Percentiles rank a stretch among this genome's conserved stretches.
Evolutionary conservation across 2,888 invertebrate species (phyloP).

Genomic region (Anorthoa munda): DNA sequence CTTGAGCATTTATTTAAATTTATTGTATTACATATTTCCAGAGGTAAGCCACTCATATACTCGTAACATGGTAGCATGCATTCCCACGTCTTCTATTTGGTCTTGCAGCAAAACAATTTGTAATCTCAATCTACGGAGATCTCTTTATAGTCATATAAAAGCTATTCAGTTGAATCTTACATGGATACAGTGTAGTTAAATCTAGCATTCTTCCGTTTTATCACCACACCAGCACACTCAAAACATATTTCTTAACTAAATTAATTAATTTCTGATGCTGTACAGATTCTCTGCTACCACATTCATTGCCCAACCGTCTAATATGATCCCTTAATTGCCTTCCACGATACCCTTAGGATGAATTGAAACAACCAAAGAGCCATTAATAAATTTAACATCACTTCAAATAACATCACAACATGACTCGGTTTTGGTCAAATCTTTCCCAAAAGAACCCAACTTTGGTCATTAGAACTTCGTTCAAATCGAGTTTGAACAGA

Average conservation of each 20-base stretch:
- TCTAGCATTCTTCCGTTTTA: not conserved
- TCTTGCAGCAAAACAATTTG: not conserved
- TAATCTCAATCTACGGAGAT: not conserved
- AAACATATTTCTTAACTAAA: not conserved
- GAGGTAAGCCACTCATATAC: too few relatives aligned
- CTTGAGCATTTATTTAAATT: too few relatives aligned
- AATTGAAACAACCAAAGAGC: constrained; percentile 40
- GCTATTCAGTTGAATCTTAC: not conserved
- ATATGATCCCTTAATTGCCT: constrained; percentile 1
- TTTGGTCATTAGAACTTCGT: constrained; percentile 33
- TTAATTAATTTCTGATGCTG: constrained; percentile 7
- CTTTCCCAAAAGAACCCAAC: constrained; percentile 50
- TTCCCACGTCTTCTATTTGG: not conserved
- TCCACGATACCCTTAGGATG: constrained; percentile 21
- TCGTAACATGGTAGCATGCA: too few relatives aligned
- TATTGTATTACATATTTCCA: too few relatives aligned
- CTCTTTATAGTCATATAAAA: not conserved
- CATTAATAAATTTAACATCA: constrained; percentile 40
- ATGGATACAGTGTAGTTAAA: not conserved
- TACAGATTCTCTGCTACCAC: not conserved
- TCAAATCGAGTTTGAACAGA: constrained; percentile 15
- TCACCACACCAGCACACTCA: not conserved
- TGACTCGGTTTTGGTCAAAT: constrained; percentile 27
- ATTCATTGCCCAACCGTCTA: not conserved
- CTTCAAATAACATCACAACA: constrained; percentile 41